Evolutionary conservation across 2,113 vertebrate genomes (phyloP).

Genomic region (Vidua macroura): DNA sequence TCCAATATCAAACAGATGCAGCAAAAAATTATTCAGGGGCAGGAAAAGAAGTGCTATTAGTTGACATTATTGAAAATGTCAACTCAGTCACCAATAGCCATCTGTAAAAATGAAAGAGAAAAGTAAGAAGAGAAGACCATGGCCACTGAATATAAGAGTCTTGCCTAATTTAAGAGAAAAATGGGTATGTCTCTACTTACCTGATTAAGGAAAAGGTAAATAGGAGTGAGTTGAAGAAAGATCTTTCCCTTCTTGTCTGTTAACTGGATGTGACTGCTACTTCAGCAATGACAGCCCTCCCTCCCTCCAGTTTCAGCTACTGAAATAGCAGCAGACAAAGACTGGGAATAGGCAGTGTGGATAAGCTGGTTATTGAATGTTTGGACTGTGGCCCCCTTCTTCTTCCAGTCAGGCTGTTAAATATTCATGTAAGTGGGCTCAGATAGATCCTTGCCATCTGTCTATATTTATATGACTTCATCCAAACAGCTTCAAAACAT

Average conservation of each 20-base stretch:
- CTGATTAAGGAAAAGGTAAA: background rate
- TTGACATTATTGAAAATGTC: background rate
- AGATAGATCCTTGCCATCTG: conserved; percentile 26
- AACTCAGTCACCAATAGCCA: background rate
- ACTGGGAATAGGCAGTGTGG: background rate
- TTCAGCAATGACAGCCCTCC: background rate
- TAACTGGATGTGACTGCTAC: background rate
- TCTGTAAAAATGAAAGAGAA: background rate
- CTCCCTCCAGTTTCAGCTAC: conserved; percentile 9
- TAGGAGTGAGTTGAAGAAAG: background rate
- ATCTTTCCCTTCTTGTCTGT: background rate
- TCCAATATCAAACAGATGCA: background rate
- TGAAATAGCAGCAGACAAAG: conserved; percentile 15
- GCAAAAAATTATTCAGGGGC: background rate
- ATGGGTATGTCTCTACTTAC: background rate
- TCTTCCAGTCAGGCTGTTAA: conserved; percentile 14
- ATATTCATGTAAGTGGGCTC: conserved; percentile 47
- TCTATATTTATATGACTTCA: conserved; percentile 14
- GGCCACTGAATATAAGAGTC: background rate
- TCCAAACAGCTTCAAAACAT: conserved; percentile 7
- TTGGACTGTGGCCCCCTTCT: conserved; percentile 48
- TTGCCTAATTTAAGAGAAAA: background rate
- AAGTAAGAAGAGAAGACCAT: background rate
- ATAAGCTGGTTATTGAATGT: conserved; percentile 26
- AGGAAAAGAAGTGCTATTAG: background rate